Conservation (phyloP, 2,113 vertebrate genomes). For the Burhinus bistriatus region DNA sequence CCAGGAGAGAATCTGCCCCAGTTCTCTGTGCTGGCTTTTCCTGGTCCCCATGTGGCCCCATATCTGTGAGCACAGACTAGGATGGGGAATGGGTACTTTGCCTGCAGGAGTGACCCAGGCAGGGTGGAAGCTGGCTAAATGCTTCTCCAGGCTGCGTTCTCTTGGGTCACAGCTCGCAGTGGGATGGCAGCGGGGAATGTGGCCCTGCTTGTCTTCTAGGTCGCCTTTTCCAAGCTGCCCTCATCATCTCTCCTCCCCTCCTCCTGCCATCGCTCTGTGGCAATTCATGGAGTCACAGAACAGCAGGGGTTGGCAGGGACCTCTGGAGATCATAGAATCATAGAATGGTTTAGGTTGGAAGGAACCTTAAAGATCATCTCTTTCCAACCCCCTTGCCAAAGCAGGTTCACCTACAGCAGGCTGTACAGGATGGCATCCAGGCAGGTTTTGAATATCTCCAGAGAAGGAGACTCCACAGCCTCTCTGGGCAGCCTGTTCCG, state of each 20-base stretch:
- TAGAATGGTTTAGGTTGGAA: neutral
- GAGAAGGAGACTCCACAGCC: neutral
- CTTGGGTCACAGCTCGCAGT: rapidly evolving
- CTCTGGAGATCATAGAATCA: neutral
- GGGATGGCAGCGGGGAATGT: neutral
- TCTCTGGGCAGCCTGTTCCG: neutral
- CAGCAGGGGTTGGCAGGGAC: neutral
- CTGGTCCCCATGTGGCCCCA: rapidly evolving
- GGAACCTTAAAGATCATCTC: neutral
- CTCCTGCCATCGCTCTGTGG: neutral
- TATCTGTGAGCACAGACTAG: rapidly evolving
- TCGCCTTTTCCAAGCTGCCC: neutral
- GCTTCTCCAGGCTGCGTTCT: neutral
- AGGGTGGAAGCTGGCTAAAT: neutral
- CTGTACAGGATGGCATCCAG: neutral
- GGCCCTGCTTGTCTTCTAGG: neutral
- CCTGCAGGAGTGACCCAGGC: neutral
- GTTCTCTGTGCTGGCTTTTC: neutral
- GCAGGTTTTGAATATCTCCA: neutral
- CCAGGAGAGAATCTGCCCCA: neutral
- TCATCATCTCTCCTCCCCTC: neutral
- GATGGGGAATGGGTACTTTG: neutral
- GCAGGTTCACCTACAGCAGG: neutral
- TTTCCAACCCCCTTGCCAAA: neutral
- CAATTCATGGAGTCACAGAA: neutral